Conservation (phyloP, 2,888 invertebrate species). For the Drosophila quinaria region DNA sequence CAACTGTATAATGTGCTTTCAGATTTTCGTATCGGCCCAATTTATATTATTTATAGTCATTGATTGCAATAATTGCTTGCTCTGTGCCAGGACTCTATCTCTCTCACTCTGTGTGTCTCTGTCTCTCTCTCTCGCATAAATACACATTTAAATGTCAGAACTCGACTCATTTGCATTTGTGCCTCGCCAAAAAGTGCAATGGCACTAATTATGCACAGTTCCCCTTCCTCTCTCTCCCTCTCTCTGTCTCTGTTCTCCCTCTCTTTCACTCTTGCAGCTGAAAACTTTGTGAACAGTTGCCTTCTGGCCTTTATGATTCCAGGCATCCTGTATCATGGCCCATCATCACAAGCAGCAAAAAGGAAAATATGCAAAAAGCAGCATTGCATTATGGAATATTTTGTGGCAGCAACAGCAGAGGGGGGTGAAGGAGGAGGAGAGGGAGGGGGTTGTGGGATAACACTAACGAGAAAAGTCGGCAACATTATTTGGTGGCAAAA, state of each 20-base stretch:
- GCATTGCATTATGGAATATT: constrained; percentile 45
- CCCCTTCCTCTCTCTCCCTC: too few relatives aligned
- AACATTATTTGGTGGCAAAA: constrained; percentile 47
- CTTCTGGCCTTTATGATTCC: constrained; percentile 50
- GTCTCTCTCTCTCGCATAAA: constrained; percentile 7
- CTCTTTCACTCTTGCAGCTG: too few relatives aligned
- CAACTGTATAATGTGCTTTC: background rate
- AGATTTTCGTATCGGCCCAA: background rate
- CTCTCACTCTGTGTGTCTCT: background rate
- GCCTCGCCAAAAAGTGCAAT: constrained; percentile 37
- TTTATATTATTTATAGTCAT: constrained; percentile 5
- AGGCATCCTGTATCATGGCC: constrained; percentile 11
- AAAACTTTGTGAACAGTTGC: constrained; percentile 33
- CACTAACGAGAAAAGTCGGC: constrained; percentile 65
- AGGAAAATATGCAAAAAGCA: constrained; percentile 25
- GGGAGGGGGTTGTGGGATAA: constrained; percentile 59
- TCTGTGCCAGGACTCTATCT: background rate
- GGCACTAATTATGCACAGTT: constrained; percentile 62
- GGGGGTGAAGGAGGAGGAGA: background rate
- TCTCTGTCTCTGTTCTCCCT: too few relatives aligned
- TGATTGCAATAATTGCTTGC: constrained; percentile 16
- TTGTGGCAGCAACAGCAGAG: background rate
- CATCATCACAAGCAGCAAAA: constrained; percentile 13
- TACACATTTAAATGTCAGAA: constrained; percentile 22
- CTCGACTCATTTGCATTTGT: constrained; percentile 60